phyloP scores from a whole-genome alignment of 2,888 invertebrate genomes.

The Cheiracanthium punctorium region DNA sequence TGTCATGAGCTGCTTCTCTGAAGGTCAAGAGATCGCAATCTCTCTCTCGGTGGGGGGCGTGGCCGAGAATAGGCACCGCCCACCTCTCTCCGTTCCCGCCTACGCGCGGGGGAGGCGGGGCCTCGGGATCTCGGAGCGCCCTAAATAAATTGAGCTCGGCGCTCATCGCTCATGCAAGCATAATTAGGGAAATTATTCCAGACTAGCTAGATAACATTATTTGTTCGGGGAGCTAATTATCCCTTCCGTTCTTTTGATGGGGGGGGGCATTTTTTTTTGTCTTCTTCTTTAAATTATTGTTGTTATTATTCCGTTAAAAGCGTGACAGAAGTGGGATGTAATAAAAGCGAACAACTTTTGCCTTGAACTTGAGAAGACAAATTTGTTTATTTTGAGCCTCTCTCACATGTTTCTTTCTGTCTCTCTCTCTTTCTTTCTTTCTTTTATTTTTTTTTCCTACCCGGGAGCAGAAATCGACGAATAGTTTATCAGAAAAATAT shows the following conservation, averaged over 20 bases:
- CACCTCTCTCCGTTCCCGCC: slow-evolving; percentile 17
- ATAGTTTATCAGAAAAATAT: neutral
- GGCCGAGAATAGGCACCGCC: slow-evolving; percentile 9
- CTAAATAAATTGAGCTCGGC: slow-evolving; percentile 18
- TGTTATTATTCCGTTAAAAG: neutral
- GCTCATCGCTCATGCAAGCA: slow-evolving; percentile 67
- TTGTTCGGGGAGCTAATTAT: slow-evolving; percentile 60
- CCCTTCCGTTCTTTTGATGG: slow-evolving; percentile 25
- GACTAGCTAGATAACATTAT: slow-evolving; percentile 58
- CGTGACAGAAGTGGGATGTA: slow-evolving; percentile 5
- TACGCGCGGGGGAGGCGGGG: neutral
- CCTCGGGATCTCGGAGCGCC: slow-evolving; percentile 18
- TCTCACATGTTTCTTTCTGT: too few species aligned
- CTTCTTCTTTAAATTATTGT: neutral
- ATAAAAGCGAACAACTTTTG: slow-evolving; percentile 11
- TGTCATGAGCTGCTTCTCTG: slow-evolving; percentile 35
- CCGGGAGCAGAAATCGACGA: neutral
- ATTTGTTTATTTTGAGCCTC: slow-evolving; percentile 19
- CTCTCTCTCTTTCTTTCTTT: too few species aligned
- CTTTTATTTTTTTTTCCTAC: too few species aligned
- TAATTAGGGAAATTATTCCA: slow-evolving; percentile 68
- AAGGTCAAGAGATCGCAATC: slow-evolving; percentile 58
- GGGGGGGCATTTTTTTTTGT: neutral
- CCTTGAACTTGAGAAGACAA: slow-evolving; percentile 54
- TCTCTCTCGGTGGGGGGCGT: slow-evolving; percentile 13